phyloP scores from a whole-genome alignment of 2,797 vertebrate genomes.

The Balearica regulorum region DNA sequence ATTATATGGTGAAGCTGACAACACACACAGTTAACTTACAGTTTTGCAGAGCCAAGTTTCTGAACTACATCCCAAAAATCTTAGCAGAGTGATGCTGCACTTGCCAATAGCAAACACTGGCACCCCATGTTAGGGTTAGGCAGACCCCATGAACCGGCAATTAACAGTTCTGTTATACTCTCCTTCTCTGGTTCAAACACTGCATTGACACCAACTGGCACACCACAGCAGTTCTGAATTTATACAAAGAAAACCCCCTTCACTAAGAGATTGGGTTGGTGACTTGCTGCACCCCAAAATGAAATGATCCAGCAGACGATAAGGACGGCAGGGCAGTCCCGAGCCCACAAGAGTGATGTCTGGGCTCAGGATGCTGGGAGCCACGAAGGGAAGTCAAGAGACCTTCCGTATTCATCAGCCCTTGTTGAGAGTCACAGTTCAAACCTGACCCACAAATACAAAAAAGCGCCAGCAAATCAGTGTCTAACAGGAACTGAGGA shows the following conservation, averaged over 20 bases:
- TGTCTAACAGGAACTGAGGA: not conserved
- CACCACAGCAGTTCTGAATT: not conserved
- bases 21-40: not conserved
- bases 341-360: not conserved
- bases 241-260: not conserved
- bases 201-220: not conserved
- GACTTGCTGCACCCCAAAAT: not conserved
- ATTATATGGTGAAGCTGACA: not conserved
- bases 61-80: slow-evolving; percentile 16
- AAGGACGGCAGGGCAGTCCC: not conserved
- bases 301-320: not conserved
- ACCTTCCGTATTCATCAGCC: not conserved
- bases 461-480: not conserved
- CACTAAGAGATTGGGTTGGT: not conserved
- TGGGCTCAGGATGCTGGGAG: not conserved
- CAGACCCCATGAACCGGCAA: not conserved
- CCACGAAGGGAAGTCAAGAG: not conserved
- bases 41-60: slow-evolving; percentile 50
- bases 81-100: not conserved
- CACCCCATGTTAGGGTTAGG: not conserved
- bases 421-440: not conserved
- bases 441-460: not conserved
- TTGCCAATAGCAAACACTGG: not conserved
- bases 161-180: not conserved
- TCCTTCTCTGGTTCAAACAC: not conserved